Base-by-base conservation (phyloP, 2,888 invertebrate species). In the Mystacides longicornis region DNA sequence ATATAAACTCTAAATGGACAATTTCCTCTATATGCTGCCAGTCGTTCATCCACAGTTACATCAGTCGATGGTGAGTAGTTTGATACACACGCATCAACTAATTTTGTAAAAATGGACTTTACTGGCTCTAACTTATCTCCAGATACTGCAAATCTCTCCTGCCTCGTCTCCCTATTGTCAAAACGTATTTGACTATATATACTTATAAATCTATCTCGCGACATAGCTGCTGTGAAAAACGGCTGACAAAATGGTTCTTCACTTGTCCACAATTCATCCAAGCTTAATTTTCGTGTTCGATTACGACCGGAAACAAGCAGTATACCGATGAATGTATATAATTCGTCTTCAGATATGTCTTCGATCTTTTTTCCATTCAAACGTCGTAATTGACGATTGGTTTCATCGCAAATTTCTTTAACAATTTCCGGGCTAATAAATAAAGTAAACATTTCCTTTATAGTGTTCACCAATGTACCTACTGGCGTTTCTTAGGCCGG, bases 1-100 rank as follows among this genome's bases (percentile, higher is more conserved):
- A 63, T 63, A 33, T 47, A 59, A 11, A 56, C 56, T 3, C 59
- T 54, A 56, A 59, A 59, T 46, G 54, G 54, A 21, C 59, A 57
- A 46, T 59, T 59, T 2, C 59, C 59, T 47, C 50, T 52, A 43
- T 42, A 57, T 1, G 37, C 46, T 9, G 56, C 53, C 45, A 58
- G 51, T 31, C 51, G 49, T 27, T 58, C 58, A 51, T 56, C 58
- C 14, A 56, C 51, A 22, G 58, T 58, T 49, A 57, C 51, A 11
- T 54, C 5, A 37, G 43, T n/a, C 19, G 48, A 18, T 48, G 52
- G 47, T n/a, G 51, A 55, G 23, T 52, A 55, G 37, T 55, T 52
- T 31, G 37, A 23, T 16, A 18, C 19, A 22, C 27, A 54, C 11
- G 21, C 20, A 23, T n/a, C 16, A 3, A 50, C 27, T 23, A 54